These are phyloP conservation scores for Bufo gargarizans DNA, from an alignment of 2,113 vertebrate genomes.

Conservation along the genomic window DNA sequence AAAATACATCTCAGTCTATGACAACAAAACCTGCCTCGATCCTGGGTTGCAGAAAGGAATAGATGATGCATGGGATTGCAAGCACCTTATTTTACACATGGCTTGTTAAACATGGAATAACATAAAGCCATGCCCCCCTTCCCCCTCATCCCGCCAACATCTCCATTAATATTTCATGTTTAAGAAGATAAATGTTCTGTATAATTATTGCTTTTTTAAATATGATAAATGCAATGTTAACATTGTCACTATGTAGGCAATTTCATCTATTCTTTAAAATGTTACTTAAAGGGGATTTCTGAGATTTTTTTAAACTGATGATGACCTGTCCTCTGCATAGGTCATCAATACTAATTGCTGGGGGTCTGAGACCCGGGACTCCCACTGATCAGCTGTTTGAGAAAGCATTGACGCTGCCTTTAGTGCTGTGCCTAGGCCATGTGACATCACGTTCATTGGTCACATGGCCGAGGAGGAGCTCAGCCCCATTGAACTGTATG, in stretches of 20 bases:
- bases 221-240: background rate
- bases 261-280: background rate
- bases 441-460: too few relatives aligned
- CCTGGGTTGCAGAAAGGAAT: conserved; percentile 59
- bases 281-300: too few relatives aligned
- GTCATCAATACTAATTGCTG: too few relatives aligned
- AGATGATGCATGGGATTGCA: conserved; percentile 33
- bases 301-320: too few relatives aligned
- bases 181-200: background rate
- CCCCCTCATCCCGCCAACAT: background rate
- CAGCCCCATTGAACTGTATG: too few relatives aligned
- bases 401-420: too few relatives aligned
- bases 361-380: too few relatives aligned
- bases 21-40: conserved; percentile 82
- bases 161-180: background rate
- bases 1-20: conserved; percentile 95
- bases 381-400: too few relatives aligned
- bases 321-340: too few relatives aligned
- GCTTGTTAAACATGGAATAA: background rate
- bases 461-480: too few relatives aligned
- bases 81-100: conserved; percentile 6
- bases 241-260: background rate
- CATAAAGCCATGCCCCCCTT: background rate
- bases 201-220: background rate
- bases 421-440: too few relatives aligned